These are phyloP conservation scores for Papilio polyxenes DNA, from an alignment of 1,140 invertebrate genomes.

Conservation along the genomic window DNA sequence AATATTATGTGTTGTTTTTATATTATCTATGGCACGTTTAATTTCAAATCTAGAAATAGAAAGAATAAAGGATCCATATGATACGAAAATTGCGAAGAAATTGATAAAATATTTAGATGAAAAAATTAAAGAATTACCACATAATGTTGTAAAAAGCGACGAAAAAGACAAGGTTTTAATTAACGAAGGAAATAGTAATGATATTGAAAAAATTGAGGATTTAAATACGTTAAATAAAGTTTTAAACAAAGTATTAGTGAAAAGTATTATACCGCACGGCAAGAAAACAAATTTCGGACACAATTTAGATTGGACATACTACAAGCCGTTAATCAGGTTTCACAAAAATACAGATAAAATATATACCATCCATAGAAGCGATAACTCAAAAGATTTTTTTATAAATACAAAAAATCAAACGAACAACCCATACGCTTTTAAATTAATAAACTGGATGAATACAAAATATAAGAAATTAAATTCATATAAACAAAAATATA, in stretches of 20 bases:
- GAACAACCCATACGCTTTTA: neutral
- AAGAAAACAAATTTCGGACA: neutral
- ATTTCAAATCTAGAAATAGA: slow-evolving; percentile 7
- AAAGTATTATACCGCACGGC: neutral
- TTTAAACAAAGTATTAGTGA: slow-evolving; percentile 11
- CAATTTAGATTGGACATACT: neutral
- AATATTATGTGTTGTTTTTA: neutral
- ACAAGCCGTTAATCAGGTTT: slow-evolving; percentile 6
- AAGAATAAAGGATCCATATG: slow-evolving; percentile 6
- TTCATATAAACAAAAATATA: neutral
- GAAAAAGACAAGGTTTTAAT: neutral
- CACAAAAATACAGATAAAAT: slow-evolving; percentile 3
- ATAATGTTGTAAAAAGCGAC: neutral
- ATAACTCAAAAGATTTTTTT: neutral
- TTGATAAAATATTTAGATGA: slow-evolving; percentile 16
- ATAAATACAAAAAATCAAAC: neutral
- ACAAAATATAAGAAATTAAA: neutral
- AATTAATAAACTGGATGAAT: slow-evolving; percentile 18
- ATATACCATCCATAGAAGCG: neutral
- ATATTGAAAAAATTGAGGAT: neutral
- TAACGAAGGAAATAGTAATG: neutral
- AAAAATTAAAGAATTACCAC: neutral
- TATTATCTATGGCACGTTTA: neutral
- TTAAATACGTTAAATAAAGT: neutral
- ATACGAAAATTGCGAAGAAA: slow-evolving; percentile 24